A percentile compares a stretch with the other conserved stretches of the same genome.
Evolutionary conservation across 2,888 invertebrate genomes (phyloP).

Genomic region (Epinotia ramella): DNA sequence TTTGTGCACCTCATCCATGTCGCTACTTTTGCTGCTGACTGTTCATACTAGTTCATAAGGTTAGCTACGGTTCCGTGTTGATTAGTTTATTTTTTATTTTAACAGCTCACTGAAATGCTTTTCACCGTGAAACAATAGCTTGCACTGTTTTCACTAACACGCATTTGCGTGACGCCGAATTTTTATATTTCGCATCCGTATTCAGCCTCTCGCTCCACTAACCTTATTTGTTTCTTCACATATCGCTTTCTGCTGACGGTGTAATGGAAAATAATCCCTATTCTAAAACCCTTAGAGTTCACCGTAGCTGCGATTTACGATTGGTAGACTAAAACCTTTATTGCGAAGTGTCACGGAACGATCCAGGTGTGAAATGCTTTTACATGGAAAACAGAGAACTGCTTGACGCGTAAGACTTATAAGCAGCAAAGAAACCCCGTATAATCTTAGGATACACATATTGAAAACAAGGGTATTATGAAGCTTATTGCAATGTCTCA

Average conservation of each 20-base stretch:
- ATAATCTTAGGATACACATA: constrained; percentile 41
- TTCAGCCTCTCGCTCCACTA: constrained; percentile 78
- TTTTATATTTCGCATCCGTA: constrained; percentile 70
- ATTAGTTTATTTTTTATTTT: constrained; percentile 27
- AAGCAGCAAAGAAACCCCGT: constrained; percentile 60
- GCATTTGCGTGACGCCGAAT: constrained; percentile 73
- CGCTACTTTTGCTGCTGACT: too few species aligned
- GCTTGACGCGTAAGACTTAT: constrained; percentile 70
- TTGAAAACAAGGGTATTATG: constrained; percentile 17
- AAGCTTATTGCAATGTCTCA: constrained; percentile 15
- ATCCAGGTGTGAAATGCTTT: constrained; percentile 81
- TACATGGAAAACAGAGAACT: constrained; percentile 73
- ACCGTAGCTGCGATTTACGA: constrained; percentile 47
- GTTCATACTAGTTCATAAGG: too few species aligned
- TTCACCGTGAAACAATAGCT: constrained; percentile 31
- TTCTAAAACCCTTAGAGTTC: constrained; percentile 48
- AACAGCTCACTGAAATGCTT: constrained; percentile 31
- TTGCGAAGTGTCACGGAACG: constrained; percentile 78
- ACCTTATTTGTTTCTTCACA: constrained; percentile 66
- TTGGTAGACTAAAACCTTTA: constrained; percentile 64
- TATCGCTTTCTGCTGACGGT: constrained; percentile 46
- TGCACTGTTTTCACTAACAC: constrained; percentile 54
- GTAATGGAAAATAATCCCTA: constrained; percentile 52
- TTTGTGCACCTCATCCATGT: too few species aligned
- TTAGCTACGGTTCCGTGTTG: constrained; percentile 1